phyloP scores from a whole-genome alignment of 2,113 vertebrate genomes.

The Zapus hudsonius region DNA sequence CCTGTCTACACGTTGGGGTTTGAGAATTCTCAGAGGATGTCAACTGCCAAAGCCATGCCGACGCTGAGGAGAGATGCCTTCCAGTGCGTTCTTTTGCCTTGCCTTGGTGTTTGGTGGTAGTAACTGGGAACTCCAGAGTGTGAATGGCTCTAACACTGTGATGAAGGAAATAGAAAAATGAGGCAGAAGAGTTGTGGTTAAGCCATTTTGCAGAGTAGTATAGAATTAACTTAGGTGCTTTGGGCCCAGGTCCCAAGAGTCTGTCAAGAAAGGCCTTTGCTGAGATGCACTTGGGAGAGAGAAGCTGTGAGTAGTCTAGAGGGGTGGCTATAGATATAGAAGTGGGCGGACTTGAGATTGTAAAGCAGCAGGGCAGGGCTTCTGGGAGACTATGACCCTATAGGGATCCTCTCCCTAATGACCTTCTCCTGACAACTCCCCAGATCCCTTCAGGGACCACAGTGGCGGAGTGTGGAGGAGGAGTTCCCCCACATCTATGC shows the following conservation, averaged over 20 bases:
- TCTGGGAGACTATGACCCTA: no score
- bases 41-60: conserved; percentile 79
- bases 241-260: neutral
- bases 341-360: neutral
- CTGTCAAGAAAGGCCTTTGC: neutral
- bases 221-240: neutral
- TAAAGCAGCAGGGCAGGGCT: neutral
- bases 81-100: conserved; percentile 89
- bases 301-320: neutral
- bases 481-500: conserved; percentile 97
- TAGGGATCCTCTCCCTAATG: neutral
- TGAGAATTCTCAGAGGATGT: conserved; percentile 84
- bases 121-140: neutral
- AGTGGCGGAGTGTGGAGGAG: conserved; percentile 91
- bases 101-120: neutral
- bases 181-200: neutral
- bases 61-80: conserved; percentile 89
- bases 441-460: conserved; percentile 90
- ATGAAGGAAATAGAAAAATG: neutral
- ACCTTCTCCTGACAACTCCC: neutral
- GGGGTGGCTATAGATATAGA: neutral
- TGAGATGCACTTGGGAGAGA: neutral
- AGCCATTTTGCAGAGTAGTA: no score
- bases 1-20: conserved; percentile 96
- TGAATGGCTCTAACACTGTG: no score